phyloP scores from a whole-genome alignment of 1,140 invertebrate genomes.

The Drosophila saltans region DNA sequence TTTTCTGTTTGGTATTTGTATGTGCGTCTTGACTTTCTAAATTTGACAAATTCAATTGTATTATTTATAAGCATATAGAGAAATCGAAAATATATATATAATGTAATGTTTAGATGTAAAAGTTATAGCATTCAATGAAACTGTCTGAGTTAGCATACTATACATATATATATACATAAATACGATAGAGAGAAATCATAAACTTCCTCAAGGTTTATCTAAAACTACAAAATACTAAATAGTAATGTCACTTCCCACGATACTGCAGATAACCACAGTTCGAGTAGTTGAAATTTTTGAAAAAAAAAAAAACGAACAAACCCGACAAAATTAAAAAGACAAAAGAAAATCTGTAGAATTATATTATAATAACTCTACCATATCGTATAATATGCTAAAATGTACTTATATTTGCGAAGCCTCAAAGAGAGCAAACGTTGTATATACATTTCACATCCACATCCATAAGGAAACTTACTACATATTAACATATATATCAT shows the following conservation, averaged over 20 bases:
- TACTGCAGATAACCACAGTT: slow-evolving; percentile 65
- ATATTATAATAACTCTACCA: slow-evolving; percentile 24
- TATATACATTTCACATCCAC: slow-evolving; percentile 55
- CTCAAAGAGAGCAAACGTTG: slow-evolving; percentile 56
- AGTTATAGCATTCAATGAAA: slow-evolving; percentile 58
- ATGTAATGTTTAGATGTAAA: slow-evolving; percentile 52
- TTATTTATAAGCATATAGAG: slow-evolving; percentile 33
- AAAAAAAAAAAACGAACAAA: slow-evolving; percentile 29
- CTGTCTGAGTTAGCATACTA: slow-evolving; percentile 27
- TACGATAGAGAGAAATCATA: slow-evolving; percentile 56
- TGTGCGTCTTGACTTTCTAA: slow-evolving; percentile 54
- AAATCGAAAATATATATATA: slow-evolving; percentile 40
- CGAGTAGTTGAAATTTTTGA: slow-evolving; percentile 53
- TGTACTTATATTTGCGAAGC: slow-evolving; percentile 49
- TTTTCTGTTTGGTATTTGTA: slow-evolving; percentile 24
- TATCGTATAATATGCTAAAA: slow-evolving; percentile 36
- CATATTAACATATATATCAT: slow-evolving; percentile 65
- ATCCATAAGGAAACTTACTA: slow-evolving; percentile 32
- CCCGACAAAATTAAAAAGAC: background rate
- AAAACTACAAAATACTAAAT: slow-evolving; percentile 44
- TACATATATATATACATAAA: slow-evolving; percentile 16
- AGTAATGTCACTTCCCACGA: slow-evolving; percentile 42
- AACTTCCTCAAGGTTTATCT: slow-evolving; percentile 63
- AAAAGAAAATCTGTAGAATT: slow-evolving; percentile 54
- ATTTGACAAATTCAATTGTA: slow-evolving; percentile 19